These are phyloP conservation scores for Atrichornis clamosus DNA, from an alignment of 2,113 vertebrate species.

Conservation along the genomic window DNA sequence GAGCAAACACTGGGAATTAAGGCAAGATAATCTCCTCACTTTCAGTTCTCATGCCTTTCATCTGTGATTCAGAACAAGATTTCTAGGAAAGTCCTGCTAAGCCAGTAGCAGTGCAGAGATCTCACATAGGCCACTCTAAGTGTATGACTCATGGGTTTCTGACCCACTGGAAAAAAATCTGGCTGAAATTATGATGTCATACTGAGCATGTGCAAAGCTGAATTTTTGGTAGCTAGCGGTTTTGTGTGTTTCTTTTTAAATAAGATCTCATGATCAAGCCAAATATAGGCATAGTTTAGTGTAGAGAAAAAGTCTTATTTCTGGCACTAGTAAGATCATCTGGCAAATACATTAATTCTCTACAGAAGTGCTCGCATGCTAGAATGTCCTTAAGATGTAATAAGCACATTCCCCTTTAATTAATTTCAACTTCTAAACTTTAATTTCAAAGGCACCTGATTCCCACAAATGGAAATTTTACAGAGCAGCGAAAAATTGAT, in stretches of 20 bases:
- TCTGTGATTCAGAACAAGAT: not conserved
- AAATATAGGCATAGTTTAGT: not conserved
- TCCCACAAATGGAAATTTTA: not conserved
- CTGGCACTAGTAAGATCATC: not conserved
- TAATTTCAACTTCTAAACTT: not conserved
- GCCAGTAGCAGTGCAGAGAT: not conserved
- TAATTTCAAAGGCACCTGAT: not conserved
- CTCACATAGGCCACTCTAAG: fast-evolving
- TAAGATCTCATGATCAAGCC: not conserved
- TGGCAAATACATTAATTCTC: not conserved
- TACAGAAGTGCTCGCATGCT: not conserved
- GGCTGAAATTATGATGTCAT: not conserved
- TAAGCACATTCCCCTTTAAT: not conserved
- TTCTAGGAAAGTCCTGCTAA: not conserved
- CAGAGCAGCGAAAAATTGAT: not conserved
- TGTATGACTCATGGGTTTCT: not conserved
- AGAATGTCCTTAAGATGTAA: not conserved
- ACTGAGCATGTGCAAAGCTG: not conserved
- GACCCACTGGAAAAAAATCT: not conserved
- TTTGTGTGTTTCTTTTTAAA: not conserved
- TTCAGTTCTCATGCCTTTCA: not conserved
- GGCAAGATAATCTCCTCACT: not conserved
- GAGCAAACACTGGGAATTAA: not conserved
- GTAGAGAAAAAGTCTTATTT: not conserved
- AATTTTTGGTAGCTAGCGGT: not conserved